Evolutionary conservation across 2,113 vertebrate genomes (phyloP).

Genomic region (Ginglymostoma cirratum): DNA sequence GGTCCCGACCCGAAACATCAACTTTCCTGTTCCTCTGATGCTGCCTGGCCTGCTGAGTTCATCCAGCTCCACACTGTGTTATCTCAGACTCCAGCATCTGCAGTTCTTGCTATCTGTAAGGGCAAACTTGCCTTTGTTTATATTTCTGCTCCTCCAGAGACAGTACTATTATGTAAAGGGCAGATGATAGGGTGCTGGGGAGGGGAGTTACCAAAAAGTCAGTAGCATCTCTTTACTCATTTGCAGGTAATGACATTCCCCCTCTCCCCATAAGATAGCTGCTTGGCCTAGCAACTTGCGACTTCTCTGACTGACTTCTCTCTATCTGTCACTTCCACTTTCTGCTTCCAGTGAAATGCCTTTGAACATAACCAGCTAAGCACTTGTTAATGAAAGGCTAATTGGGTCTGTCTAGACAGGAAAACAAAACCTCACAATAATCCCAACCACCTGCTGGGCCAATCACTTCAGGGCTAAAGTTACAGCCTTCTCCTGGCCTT

Average conservation of each 20-base stretch:
- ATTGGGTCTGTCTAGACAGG: slow-evolving; percentile 60
- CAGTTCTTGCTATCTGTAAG: background rate
- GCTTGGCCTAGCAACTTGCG: slow-evolving; percentile 32
- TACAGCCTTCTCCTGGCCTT: background rate
- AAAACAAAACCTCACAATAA: slow-evolving; percentile 42
- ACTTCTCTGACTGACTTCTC: background rate
- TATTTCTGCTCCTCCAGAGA: slow-evolving; percentile 35
- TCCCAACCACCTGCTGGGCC: background rate
- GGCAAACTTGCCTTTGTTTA: background rate
- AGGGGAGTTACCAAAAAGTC: background rate
- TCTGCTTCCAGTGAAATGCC: slow-evolving; percentile 3
- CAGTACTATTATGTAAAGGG: slow-evolving; percentile 28
- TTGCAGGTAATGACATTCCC: slow-evolving; percentile 29
- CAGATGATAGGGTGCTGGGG: slow-evolving; percentile 18
- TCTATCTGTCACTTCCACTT: background rate
- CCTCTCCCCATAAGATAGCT: slow-evolving; percentile 10
- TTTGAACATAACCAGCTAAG: slow-evolving; percentile 41
- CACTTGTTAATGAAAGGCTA: slow-evolving; percentile 55
- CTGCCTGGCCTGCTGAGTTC: too few species aligned
- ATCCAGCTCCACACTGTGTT: too few species aligned
- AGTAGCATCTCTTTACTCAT: slow-evolving; percentile 33
- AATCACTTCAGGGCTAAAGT: slow-evolving; percentile 19
- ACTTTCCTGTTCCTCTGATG: too few species aligned
- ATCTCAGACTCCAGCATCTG: too few species aligned
- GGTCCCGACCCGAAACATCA: too few species aligned